These are phyloP conservation scores for Ceryle rudis DNA, from an alignment of 2,797 vertebrate genomes.

Conservation along the genomic window DNA sequence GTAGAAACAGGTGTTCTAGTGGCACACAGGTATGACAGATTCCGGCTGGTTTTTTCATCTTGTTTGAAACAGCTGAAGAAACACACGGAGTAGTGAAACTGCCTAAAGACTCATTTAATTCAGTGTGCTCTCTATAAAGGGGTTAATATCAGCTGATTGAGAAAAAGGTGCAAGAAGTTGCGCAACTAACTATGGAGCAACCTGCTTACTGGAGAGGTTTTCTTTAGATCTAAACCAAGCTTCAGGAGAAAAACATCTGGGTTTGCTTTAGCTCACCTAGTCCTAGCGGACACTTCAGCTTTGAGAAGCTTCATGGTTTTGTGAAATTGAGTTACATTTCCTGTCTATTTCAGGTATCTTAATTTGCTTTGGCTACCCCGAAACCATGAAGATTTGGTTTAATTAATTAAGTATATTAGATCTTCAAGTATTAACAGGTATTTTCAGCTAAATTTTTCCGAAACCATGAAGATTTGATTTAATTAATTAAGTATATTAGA, in stretches of 20 bases:
- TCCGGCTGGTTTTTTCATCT: background rate
- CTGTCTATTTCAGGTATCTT: background rate
- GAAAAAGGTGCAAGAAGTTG: slow-evolving; percentile 43
- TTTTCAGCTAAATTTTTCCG: background rate
- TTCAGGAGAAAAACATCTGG: background rate
- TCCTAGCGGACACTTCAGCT: background rate
- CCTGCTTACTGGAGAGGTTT: background rate
- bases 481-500: background rate
- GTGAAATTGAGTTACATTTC: background rate
- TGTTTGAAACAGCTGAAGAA: background rate
- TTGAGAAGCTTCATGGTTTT: background rate
- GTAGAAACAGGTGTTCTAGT: background rate
- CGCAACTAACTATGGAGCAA: slow-evolving; percentile 42
- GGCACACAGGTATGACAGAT: background rate
- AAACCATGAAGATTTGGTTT: background rate
- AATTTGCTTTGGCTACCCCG: background rate
- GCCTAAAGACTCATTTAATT: background rate
- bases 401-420: background rate
- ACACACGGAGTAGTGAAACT: background rate
- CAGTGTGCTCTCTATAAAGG: background rate
- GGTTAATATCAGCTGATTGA: slow-evolving; percentile 18
- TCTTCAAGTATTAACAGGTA: background rate
- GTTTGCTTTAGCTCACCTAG: background rate
- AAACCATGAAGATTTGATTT: background rate
- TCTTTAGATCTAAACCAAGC: background rate